A percentile compares a stretch with the other conserved stretches of the same genome.
Evolutionary conservation across 2,113 vertebrate species (phyloP).

Genomic region (Mesoclemmys tuberculata): DNA sequence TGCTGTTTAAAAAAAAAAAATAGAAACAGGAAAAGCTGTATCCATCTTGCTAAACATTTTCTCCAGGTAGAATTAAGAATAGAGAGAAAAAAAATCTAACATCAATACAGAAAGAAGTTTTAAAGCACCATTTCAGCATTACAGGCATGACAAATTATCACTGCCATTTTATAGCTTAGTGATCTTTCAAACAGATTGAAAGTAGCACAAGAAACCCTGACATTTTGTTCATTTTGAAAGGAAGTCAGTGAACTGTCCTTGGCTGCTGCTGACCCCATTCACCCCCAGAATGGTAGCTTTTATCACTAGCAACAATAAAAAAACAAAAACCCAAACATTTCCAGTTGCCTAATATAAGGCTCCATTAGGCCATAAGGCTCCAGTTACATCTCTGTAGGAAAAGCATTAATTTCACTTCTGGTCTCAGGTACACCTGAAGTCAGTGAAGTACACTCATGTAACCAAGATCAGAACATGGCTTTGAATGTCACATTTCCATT

Average conservation of each 20-base stretch:
- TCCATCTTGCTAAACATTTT: not conserved
- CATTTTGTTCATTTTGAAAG: slow-evolving; percentile 1
- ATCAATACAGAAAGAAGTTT: not conserved
- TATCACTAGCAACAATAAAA: not conserved
- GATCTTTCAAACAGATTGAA: not conserved
- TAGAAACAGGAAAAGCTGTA: not conserved
- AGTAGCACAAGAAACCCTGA: not conserved
- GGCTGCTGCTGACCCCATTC: not conserved
- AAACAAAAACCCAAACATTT: not conserved
- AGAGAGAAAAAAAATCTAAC: not conserved
- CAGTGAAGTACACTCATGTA: not conserved
- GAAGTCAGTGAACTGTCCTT: not conserved
- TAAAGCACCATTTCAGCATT: not conserved
- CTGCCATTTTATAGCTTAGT: not conserved
- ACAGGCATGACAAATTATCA: slow-evolving; percentile 14
- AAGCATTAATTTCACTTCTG: not conserved
- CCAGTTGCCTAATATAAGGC: not conserved
- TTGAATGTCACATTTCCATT: not conserved
- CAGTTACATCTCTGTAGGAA: not conserved
- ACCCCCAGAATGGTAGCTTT: not conserved
- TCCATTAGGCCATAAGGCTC: too few relatives aligned
- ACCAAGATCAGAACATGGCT: not conserved
- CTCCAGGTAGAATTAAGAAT: not conserved
- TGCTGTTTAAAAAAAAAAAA: not conserved
- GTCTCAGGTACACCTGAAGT: not conserved